These are phyloP conservation scores for Dicycla oo DNA, from an alignment of 2,888 invertebrate species.

Conservation along the genomic window DNA sequence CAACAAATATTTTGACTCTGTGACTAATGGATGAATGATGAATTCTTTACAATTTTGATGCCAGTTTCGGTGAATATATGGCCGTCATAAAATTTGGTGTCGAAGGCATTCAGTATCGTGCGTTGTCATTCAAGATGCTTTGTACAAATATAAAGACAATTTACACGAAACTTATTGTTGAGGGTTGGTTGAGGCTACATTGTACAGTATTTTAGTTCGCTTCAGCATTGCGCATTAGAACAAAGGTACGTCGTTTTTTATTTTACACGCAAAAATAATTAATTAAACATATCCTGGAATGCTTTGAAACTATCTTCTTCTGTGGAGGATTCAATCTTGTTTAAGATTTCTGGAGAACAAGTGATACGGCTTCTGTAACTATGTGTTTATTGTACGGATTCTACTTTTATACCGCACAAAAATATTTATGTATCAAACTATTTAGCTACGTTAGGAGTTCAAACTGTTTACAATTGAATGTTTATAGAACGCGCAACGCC, in stretches of 20 bases:
- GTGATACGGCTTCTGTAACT: constrained; percentile 55
- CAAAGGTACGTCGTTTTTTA: constrained; percentile 47
- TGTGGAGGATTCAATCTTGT: constrained; percentile 20
- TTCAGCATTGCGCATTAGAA: constrained; percentile 68
- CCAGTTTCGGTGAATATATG: constrained; percentile 87
- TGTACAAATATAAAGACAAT: constrained; percentile 79
- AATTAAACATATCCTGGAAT: constrained; percentile 44
- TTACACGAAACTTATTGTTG: constrained; percentile 84
- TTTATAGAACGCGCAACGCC: constrained; percentile 60
- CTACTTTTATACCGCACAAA: constrained; percentile 65
- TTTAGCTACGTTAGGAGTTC: constrained; percentile 53
- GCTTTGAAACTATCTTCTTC: constrained; percentile 60
- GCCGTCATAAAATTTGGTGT: constrained; percentile 86
- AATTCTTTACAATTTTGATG: constrained; percentile 88
- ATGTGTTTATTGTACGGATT: constrained; percentile 66
- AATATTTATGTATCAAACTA: constrained; percentile 60
- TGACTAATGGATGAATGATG: constrained; percentile 90
- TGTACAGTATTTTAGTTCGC: constrained; percentile 72
- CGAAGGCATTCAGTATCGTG: constrained; percentile 83
- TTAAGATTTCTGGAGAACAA: constrained; percentile 38
- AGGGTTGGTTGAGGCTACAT: constrained; percentile 73
- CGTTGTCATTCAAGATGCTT: constrained; percentile 85
- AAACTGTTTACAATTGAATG: constrained; percentile 63
- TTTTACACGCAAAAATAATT: constrained; percentile 45
- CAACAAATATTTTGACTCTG: constrained; percentile 88